A percentile compares a stretch with the other conserved stretches of the same genome.
These are phyloP conservation scores for Apostichopus parvimensis DNA, from an alignment of 35 echinoderm and acorn worm genomes.

Conservation along the genomic window DNA sequence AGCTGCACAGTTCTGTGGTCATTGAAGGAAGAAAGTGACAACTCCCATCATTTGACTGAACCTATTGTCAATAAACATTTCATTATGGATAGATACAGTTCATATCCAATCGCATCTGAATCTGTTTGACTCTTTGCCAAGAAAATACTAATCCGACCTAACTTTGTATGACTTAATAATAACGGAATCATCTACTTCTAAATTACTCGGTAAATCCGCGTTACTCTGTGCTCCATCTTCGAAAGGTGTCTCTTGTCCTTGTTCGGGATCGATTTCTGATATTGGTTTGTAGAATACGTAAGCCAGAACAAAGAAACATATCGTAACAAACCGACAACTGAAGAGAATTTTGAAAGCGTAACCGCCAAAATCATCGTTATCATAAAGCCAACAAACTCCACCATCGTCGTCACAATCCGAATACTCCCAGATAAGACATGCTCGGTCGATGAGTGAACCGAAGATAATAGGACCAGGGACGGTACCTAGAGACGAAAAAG, in stretches of 20 bases:
- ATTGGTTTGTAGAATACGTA: slow-evolving; percentile 55
- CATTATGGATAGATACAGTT: too few relatives aligned
- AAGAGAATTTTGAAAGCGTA: slow-evolving; percentile 50
- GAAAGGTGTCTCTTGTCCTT: background rate
- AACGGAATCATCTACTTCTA: background rate
- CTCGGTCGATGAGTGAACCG: slow-evolving; percentile 41
- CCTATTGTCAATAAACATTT: too few relatives aligned
- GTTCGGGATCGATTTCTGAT: slow-evolving; percentile 1
- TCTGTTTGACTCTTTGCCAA: too few relatives aligned
- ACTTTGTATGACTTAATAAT: background rate
- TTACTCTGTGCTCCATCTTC: background rate
- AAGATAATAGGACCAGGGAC: slow-evolving; percentile 54
- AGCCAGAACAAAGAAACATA: slow-evolving; percentile 50
- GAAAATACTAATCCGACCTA: too few relatives aligned
- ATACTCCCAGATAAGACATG: slow-evolving; percentile 45
- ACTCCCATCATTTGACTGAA: too few relatives aligned
- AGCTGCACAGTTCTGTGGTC: too few relatives aligned
- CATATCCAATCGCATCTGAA: too few relatives aligned
- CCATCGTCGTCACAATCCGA: slow-evolving; percentile 10
- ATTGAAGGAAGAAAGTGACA: too few relatives aligned
- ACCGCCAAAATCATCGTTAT: slow-evolving; percentile 31
- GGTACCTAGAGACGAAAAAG: slow-evolving; percentile 16
- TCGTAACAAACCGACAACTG: slow-evolving; percentile 21
- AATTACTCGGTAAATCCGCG: slow-evolving; percentile 11
- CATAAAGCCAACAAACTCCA: slow-evolving; percentile 47